Conservation (phyloP, 2,797 vertebrate genomes). For the Fundulus diaphanus region DNA sequence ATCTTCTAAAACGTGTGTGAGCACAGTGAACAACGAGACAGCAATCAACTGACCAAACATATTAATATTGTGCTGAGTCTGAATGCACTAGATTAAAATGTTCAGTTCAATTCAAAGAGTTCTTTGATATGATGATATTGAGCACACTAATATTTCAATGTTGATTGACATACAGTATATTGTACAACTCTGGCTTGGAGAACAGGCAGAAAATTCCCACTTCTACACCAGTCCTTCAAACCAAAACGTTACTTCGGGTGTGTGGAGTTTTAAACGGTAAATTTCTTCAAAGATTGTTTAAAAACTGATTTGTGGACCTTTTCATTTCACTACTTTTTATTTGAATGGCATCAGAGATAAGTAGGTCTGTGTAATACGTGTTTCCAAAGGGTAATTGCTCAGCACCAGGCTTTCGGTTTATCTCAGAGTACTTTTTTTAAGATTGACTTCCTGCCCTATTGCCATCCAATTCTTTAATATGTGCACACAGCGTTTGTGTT, state of each 20-base stretch:
- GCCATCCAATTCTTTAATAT: conserved; percentile 8
- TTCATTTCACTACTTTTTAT: background rate
- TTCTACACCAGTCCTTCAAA: background rate
- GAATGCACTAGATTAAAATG: background rate
- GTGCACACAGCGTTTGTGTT: conserved; percentile 5
- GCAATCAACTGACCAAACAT: background rate
- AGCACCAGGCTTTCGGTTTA: conserved; percentile 9
- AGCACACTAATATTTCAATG: background rate
- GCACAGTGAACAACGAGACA: background rate
- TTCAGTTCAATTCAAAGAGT: background rate
- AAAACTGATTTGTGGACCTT: background rate
- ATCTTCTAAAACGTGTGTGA: background rate
- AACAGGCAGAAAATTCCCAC: background rate
- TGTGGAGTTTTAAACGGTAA: too few relatives aligned
- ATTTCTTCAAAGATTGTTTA: background rate
- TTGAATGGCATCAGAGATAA: background rate
- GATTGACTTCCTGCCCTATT: conserved; percentile 6
- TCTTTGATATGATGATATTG: background rate
- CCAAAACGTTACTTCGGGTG: background rate
- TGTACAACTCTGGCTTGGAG: too few relatives aligned
- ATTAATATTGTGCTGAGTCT: background rate
- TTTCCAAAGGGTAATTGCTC: conserved; percentile 15
- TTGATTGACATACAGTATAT: background rate
- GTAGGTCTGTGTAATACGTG: conserved; percentile 5
- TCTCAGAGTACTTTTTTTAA: conserved; percentile 5